Evolutionary conservation across 2,888 invertebrate species (phyloP), one percentile per base, ranked within the genome.

Genomic region (Pemphredon lugubris): DNA sequence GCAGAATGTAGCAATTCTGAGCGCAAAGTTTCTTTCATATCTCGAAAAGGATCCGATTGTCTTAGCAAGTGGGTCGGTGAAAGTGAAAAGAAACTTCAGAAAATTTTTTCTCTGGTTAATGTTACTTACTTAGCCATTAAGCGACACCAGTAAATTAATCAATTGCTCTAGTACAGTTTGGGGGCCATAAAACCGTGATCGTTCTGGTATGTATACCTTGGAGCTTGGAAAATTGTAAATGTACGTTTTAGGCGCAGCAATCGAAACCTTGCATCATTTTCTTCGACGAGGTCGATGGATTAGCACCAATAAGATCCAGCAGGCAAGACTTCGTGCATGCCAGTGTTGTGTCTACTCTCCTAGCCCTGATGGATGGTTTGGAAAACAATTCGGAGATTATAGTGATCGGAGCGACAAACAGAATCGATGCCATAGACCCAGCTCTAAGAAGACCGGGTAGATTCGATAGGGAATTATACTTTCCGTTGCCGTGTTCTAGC

Each of bases 61-160:
- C 90, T 97, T 70, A 96, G 96, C 91, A 97, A 97, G 89, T 97
- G 97, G 96, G 96, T 97, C 9, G 97, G 97, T 6, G 97, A 97
- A 90, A 96, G 96, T 26, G 97, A 97, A 88, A 92, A 96, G 83
- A 96, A 97, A 86, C 91, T 97, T 54, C 92, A 96, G 83, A 91
- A 79, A 40, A 65, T 76, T 18, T 77, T 79, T 20, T 65, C 73
- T n/a, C 6, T 74, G 71, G 73, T 82, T 50, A 51, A 64, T 53
- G 55, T 18, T 11, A 11, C 45, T 54, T 34, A 0, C 3, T 26
- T 26, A 26, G 3, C 26, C 3, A 7, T 26, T 7, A 26, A 26
- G 26, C 7, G 7, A 26, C 3, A 26, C 4, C 7, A 26, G 7
- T 7, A 26, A 26, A 26, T 26, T 5, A 26, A 26, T n/a, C n/a